These are phyloP conservation scores for Alviniconcha marisindica DNA, from an alignment of 1,140 invertebrate genomes.

Conservation along the genomic window DNA sequence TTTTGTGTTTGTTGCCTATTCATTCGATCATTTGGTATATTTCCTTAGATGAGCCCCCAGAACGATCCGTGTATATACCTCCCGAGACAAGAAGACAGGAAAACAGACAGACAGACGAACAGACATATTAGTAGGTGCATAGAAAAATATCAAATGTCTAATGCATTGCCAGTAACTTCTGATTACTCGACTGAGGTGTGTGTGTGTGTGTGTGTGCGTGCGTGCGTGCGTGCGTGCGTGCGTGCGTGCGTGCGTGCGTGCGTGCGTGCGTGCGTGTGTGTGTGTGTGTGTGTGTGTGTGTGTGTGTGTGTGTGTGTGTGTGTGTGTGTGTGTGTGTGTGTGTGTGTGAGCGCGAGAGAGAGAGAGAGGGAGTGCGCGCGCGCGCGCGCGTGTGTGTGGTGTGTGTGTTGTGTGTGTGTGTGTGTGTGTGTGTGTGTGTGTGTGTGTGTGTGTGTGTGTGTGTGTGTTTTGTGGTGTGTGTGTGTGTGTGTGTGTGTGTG, in stretches of 20 bases:
- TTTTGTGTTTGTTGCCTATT: no score
- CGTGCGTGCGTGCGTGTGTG: constrained; percentile 24
- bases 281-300: constrained; percentile 5
- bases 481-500: no score
- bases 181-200: not conserved
- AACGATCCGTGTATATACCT: not conserved
- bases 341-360: not conserved
- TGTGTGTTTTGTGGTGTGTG: no score
- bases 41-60: not conserved
- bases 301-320: constrained; percentile 27
- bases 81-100: no score
- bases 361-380: no score
- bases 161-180: no score
- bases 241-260: constrained; percentile 8
- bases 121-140: not conserved
- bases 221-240: not conserved
- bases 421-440: no score
- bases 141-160: no score
- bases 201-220: not conserved
- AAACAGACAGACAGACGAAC: not conserved
- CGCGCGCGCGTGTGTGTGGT: no score
- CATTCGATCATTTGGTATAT: no score
- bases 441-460: no score
- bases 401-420: no score
- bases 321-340: constrained; percentile 14